A percentile compares a stretch with the other conserved stretches of the same genome.
phyloP scores from a whole-genome alignment of 2,797 vertebrate species.

The Octomys mimax region DNA sequence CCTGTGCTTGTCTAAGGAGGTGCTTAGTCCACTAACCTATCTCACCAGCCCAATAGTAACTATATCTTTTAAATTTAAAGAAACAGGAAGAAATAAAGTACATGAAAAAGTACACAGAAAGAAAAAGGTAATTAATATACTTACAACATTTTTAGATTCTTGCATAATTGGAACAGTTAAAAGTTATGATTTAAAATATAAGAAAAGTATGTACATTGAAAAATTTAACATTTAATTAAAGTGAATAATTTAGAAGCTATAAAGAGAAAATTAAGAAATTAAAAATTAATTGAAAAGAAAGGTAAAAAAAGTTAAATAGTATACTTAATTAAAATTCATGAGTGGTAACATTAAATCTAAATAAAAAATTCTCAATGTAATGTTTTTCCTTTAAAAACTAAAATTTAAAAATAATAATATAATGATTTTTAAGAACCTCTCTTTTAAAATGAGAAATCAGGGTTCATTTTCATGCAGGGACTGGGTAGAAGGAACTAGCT shows the following conservation, averaged over 20 bases:
- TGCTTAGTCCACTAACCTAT: too few relatives aligned
- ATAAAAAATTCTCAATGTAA: not conserved
- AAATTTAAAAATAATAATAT: not conserved
- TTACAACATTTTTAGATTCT: not conserved
- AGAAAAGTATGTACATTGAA: not conserved
- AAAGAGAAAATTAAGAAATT: not conserved
- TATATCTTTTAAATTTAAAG: not conserved
- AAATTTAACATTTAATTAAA: not conserved
- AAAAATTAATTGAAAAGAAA: not conserved
- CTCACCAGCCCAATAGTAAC: not conserved
- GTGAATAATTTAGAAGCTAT: slow-evolving; percentile 16
- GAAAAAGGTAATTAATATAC: not conserved
- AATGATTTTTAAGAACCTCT: not conserved
- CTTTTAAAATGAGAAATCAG: not conserved
- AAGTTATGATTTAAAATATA: not conserved
- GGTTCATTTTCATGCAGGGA: too few relatives aligned
- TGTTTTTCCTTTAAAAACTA: not conserved
- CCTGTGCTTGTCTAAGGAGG: too few relatives aligned
- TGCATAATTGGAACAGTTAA: not conserved
- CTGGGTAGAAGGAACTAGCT: too few relatives aligned
- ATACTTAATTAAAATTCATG: not conserved
- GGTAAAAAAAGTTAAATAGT: not conserved
- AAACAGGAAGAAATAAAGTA: not conserved
- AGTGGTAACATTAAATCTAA: not conserved
- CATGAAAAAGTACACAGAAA: not conserved